Base-by-base conservation (phyloP, 2,888 invertebrate genomes). In the Drosophila borborema region DNA sequence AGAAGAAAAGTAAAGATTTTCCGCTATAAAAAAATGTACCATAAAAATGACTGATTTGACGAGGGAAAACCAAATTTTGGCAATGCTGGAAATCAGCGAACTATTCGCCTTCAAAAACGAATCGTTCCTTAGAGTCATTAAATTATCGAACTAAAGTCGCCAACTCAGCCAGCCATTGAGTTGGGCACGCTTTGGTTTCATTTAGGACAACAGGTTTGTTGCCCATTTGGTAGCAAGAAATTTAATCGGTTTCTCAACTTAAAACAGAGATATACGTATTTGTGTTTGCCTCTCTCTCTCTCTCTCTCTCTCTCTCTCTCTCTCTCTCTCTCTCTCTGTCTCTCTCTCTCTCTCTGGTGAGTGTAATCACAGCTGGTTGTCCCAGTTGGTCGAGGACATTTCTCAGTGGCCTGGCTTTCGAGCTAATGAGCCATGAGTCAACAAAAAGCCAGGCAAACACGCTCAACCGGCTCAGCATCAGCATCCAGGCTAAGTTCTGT, bases 371-470 rank as follows among this genome's bases (percentile, higher is more conserved):
- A 71, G 60, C 36, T 48, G 34, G 23, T 20, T 34, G 34, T 53
- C 43, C 59, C 63, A 60, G 20, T 51, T 60, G 74, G 12, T 43
- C 41, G 43, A 31, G 53, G 34, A 36, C 51, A 31, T 62, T 23
- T 10, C 49, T 23, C 40, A 23, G 34, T 36, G 10, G 23, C 41
- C 46, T 40, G 53, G 58, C 66, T 66, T 61, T 45, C 54, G 68
- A 72, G 59, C 72, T 84, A 82, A 82, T 82, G 84, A 81, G 75
- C 67, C 84, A 70, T 82, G 72, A 72, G 68, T 66, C 69, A 80
- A 72, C 66, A 63, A 56, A 71, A 61, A 51, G 51, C 56, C 49
- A 51, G 18, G 7, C 31, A 28, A 48, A 14, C 28, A 28, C 16
- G 16, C 48, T 16, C 45, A 65, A 10, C 38, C 45, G 20, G 45